Percentiles rank a stretch among this genome's conserved stretches.
Evolutionary conservation across 2,797 vertebrate genomes (phyloP).

Genomic region (Pogonophryne albipinna): DNA sequence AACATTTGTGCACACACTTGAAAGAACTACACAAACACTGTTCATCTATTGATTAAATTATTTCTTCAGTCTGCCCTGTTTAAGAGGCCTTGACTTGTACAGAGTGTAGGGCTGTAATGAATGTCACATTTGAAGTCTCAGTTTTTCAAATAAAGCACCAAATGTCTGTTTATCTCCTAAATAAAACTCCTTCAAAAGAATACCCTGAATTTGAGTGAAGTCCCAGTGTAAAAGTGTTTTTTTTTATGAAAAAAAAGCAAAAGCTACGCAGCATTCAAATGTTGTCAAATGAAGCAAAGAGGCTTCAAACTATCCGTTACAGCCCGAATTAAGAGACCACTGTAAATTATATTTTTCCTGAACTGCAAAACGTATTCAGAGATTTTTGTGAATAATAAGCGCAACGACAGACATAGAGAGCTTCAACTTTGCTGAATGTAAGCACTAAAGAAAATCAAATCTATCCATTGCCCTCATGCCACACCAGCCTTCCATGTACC

Average conservation of each 20-base stretch:
- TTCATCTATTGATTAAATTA: not conserved
- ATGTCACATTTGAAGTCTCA: too few species aligned
- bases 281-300: too few species aligned
- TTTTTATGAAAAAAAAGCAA: too few species aligned
- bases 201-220: too few species aligned
- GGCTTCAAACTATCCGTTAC: too few species aligned
- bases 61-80: not conserved
- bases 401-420: not conserved
- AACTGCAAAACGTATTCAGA: not conserved
- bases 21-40: not conserved
- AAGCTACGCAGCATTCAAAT: too few species aligned
- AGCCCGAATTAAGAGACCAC: not conserved
- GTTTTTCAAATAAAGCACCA: too few species aligned
- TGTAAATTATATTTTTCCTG: not conserved
- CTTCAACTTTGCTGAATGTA: not conserved
- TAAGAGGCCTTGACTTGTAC: not conserved
- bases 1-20: not conserved
- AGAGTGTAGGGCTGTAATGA: not conserved
- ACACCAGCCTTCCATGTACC: conserved; percentile 44
- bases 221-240: too few species aligned
- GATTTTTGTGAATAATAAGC: not conserved
- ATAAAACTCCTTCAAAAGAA: too few species aligned
- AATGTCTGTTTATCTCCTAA: too few species aligned
- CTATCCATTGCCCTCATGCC: not conserved
- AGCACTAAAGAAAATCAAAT: not conserved